Evolutionary conservation across 2,797 vertebrate genomes (phyloP).

Genomic region (Sarcophilus harrisii): DNA sequence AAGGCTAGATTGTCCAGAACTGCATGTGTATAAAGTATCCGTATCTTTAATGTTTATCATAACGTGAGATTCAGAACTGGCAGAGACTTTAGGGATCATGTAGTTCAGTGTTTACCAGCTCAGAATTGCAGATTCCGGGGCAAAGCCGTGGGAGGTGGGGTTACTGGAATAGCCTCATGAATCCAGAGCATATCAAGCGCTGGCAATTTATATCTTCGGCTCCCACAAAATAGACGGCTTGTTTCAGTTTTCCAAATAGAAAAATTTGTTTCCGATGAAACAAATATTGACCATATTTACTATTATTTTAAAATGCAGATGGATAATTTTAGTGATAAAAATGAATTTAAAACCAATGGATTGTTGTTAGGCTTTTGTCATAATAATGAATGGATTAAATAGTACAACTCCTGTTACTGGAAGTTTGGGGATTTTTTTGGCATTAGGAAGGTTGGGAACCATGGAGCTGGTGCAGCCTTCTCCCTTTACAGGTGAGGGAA

Average conservation of each 20-base stretch:
- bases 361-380: background rate
- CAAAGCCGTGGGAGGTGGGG: background rate
- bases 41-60: background rate
- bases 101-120: background rate
- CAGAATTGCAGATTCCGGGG: background rate
- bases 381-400: background rate
- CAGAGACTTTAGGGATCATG: background rate
- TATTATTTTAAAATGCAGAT: background rate
- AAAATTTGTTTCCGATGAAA: background rate
- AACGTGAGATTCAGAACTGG: background rate
- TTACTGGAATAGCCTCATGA: background rate
- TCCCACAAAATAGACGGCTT: background rate
- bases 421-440: background rate
- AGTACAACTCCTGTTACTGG: background rate
- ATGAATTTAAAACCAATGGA: background rate
- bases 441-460: background rate
- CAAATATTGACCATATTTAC: background rate
- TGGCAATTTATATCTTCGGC: background rate
- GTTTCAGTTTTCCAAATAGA: background rate
- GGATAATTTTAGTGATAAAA: background rate
- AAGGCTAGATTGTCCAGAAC: background rate
- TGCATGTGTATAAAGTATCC: background rate
- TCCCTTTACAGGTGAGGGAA: background rate
- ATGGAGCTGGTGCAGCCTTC: background rate
- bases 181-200: background rate